These are phyloP conservation scores for Nysson spinosus DNA, from an alignment of 2,888 invertebrate genomes.

Conservation along the genomic window DNA sequence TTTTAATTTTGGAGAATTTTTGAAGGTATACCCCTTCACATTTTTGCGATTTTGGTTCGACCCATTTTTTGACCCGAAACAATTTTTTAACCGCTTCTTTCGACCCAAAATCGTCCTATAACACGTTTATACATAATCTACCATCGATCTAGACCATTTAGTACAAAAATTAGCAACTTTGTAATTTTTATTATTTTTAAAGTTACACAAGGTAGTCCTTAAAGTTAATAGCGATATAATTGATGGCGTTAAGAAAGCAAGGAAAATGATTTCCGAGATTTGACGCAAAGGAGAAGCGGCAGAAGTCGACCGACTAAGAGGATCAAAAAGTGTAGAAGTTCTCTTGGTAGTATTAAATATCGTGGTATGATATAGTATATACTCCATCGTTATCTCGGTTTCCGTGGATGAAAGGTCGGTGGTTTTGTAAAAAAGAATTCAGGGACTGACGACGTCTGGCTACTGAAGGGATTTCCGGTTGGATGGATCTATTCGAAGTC, in stretches of 20 bases:
- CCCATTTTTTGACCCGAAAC: no score
- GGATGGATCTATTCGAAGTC: conserved; percentile 37
- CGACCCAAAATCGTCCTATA: no score
- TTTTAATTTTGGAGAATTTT: no score
- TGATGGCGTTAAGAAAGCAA: conserved; percentile 13
- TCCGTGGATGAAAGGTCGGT: conserved; percentile 28
- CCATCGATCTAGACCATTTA: no score
- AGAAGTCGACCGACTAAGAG: conserved; percentile 6
- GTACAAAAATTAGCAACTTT: no score
- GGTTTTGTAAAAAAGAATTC: conserved; percentile 29
- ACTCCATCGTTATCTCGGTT: conserved; percentile 35
- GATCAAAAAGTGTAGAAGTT: conserved; percentile 27
- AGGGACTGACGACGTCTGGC: conserved; percentile 27
- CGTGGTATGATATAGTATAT: conserved; percentile 6
- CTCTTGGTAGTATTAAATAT: conserved; percentile 30
- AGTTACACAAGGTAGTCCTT: no score
- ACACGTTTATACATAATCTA: no score
- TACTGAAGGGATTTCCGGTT: conserved; percentile 43
- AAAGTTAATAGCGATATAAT: conserved; percentile 29
- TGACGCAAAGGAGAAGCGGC: conserved; percentile 14
- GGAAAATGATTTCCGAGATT: conserved; percentile 2
- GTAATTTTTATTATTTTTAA: no score
- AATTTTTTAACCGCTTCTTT: no score
- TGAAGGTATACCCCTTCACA: no score
- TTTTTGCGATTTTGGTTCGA: no score